Evolutionary conservation across 2,888 invertebrate species (phyloP), one percentile per base, ranked within the genome.

Genomic region (Pandemis heparana): DNA sequence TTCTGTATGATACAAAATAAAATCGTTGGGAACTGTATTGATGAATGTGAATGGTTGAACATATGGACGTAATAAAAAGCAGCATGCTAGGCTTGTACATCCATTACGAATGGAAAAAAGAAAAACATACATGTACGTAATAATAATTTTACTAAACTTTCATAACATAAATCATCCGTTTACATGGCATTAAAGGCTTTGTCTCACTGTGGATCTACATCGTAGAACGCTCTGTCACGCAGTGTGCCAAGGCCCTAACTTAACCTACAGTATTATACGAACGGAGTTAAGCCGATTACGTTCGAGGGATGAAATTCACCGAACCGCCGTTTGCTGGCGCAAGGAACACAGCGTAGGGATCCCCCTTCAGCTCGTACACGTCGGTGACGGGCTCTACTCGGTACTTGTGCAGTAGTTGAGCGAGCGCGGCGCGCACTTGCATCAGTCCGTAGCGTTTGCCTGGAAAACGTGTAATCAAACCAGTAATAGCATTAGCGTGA

Each of bases 391-490:
- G 82, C 61, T 81, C 81, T 39, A 92, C 75, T 76, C 77, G 83
- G 78, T 83, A 92, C 23, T 85, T 85, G 64, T 78, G 75, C 5
- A 91, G 75, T 61, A 92, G 77, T 65, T 91, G 90, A 1, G 90
- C 87, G 10, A 92, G 66, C 0, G 90, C 90, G 1, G 90, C 83
- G 39, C 91, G 87, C 46, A 91, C 78, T 81, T 91, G 92, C 86
- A 91, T 85, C 83, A 89, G 77, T 0, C 91, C 92, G 77, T 91
- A 92, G 48, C 92, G 87, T 83, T 89, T 91, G 56, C 92, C 92
- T 92, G 82, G 16, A 85, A 81, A 32, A 32, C 23, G 23, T 12
- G 32, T 2, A 1, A 9, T 53, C 9, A 16, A 18, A 4, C 9
- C 18, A 53, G 14, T 53, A 6, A 62, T 41, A 7, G 18, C 18